Evolutionary conservation across 2,113 vertebrate genomes (phyloP).

Genomic region (Murina feae): DNA sequence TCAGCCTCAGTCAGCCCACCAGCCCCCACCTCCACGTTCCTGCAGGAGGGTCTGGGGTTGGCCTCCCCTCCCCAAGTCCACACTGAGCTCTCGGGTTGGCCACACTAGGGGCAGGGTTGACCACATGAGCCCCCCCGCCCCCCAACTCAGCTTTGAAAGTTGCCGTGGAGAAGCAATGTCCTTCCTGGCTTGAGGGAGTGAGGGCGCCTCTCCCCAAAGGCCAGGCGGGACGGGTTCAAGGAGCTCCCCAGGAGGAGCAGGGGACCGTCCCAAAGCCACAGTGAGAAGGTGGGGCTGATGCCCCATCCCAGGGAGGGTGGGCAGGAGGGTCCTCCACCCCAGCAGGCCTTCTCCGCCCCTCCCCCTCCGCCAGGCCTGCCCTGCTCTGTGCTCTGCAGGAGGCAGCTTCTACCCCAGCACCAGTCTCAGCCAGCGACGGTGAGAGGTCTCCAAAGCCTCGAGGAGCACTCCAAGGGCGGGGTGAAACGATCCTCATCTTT

Average conservation of each 20-base stretch:
- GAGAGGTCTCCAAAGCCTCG: not conserved
- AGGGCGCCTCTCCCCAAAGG: not conserved
- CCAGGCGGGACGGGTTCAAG: not conserved
- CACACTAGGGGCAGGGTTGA: not conserved
- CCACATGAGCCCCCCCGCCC: not conserved
- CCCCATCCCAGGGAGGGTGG: no score
- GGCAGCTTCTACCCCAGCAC: not conserved
- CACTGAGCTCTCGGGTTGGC: not conserved
- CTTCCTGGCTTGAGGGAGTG: not conserved
- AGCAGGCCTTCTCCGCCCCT: not conserved
- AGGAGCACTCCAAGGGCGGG: not conserved
- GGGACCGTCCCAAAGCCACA: not conserved
- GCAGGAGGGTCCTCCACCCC: no score
- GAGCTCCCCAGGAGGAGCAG: not conserved
- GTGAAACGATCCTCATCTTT: slow-evolving; percentile 51
- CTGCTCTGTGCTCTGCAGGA: not conserved
- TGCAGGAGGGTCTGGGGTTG: not conserved
- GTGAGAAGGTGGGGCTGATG: not conserved
- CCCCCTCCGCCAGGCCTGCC: accelerated
- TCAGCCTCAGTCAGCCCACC: not conserved
- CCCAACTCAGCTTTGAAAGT: not conserved
- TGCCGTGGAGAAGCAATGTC: no score
- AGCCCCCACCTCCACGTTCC: not conserved
- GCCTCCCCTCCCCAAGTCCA: not conserved
- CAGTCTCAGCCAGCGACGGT: accelerated